Conservation (phyloP, 1,140 invertebrate genomes). For the Aricia agestis region DNA sequence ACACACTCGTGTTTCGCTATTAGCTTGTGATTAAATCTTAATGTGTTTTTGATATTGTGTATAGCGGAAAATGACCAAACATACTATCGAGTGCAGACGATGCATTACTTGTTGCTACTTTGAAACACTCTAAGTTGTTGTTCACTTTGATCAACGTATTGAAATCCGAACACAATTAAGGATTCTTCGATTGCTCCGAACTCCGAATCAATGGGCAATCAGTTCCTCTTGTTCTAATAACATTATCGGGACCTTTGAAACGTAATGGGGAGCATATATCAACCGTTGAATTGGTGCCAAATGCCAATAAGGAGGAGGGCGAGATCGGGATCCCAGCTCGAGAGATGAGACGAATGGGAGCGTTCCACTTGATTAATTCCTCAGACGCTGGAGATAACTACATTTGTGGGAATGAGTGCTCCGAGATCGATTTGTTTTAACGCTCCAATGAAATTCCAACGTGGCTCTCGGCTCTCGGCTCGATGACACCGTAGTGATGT, state of each 20-base stretch:
- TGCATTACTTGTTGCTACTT: too few relatives aligned
- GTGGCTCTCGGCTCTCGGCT: constrained; percentile 7
- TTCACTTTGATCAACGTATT: too few relatives aligned
- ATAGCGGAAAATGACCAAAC: too few relatives aligned
- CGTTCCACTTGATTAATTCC: constrained; percentile 39
- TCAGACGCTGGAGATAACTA: constrained; percentile 22
- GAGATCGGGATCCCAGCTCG: constrained; percentile 19
- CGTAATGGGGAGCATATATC: constrained; percentile 6
- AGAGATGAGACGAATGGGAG: constrained; percentile 33
- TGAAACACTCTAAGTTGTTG: too few relatives aligned
- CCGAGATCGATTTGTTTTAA: constrained; percentile 12
- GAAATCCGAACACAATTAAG: not conserved
- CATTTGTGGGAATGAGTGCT: constrained; percentile 16
- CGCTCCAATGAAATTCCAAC: not conserved
- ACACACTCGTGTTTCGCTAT: not conserved
- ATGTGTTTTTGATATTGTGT: too few relatives aligned
- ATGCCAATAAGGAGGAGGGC: constrained; percentile 19
- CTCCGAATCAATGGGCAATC: not conserved
- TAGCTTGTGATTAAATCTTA: not conserved
- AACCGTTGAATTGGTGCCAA: constrained; percentile 17
- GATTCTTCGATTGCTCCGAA: not conserved
- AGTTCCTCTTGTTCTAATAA: constrained; percentile 1
- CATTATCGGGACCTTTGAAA: constrained; percentile 10
- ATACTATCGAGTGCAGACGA: too few relatives aligned
- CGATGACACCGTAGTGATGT: constrained; percentile 7